phyloP scores from a whole-genome alignment of 2,888 invertebrate species.

The Protonemura montana region DNA sequence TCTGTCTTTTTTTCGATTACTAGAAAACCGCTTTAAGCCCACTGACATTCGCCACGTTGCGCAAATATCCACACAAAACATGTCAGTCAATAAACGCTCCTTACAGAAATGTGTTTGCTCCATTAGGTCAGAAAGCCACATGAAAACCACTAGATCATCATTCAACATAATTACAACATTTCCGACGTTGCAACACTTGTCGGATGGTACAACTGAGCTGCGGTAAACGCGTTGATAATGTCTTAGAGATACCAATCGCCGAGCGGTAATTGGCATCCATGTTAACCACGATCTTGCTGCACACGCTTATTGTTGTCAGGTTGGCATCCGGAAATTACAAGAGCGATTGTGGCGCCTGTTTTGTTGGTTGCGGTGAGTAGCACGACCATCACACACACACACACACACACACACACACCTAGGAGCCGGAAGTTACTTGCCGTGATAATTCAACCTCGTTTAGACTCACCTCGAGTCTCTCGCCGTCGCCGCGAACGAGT shows the following conservation, averaged over 20 bases:
- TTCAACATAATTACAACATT: not conserved
- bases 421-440: not conserved
- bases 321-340: constrained; percentile 30
- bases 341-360: not conserved
- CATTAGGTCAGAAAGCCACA: not conserved
- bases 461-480: not conserved
- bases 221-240: not conserved
- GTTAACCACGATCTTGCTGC: not conserved
- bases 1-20: too few species aligned
- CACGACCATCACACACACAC: not conserved
- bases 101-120: too few species aligned
- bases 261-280: constrained; percentile 8
- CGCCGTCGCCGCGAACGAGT: not conserved
- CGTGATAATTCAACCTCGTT: constrained; percentile 18
- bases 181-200: not conserved
- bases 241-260: constrained; percentile 9
- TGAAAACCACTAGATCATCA: not conserved
- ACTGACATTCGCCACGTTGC: too few species aligned
- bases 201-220: not conserved
- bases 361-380: not conserved
- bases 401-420: not conserved
- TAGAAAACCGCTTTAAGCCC: too few species aligned
- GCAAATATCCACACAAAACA: too few species aligned
- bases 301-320: constrained; percentile 23
- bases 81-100: too few species aligned